phyloP scores from a whole-genome alignment of 2,888 invertebrate species.

The Candidula unifasciata region DNA sequence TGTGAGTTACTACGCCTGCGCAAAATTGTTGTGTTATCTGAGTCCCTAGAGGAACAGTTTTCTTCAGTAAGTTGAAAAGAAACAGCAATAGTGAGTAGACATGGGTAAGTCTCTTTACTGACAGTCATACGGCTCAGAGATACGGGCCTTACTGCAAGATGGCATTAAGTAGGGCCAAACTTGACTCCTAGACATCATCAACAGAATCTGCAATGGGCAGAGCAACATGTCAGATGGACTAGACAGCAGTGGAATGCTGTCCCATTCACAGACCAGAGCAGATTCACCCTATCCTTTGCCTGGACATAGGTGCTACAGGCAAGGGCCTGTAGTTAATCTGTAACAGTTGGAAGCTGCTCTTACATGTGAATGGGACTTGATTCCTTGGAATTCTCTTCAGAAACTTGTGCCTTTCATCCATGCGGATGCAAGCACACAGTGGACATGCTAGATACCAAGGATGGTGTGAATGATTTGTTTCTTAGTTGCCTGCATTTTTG shows the following conservation, averaged over 20 bases:
- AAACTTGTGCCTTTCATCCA: neutral
- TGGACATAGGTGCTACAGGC: too few relatives aligned
- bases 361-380: neutral
- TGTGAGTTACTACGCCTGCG: neutral
- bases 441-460: neutral
- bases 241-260: neutral
- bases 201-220: neutral
- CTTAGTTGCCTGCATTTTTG: neutral
- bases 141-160: neutral
- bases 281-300: neutral
- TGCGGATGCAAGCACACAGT: constrained; percentile 3
- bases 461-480: neutral
- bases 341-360: neutral
- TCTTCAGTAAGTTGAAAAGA: neutral
- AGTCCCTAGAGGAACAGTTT: neutral
- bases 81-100: constrained; percentile 8
- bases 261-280: neutral
- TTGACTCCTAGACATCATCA: neutral
- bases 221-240: neutral
- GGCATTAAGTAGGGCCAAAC: neutral
- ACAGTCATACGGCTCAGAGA: neutral
- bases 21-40: neutral
- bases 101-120: constrained; percentile 3
- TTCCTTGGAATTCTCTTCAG: neutral
- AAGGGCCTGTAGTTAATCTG: neutral